Conservation (phyloP, 1,140 invertebrate genomes). For the Gonioctena quinquepunctata region DNA sequence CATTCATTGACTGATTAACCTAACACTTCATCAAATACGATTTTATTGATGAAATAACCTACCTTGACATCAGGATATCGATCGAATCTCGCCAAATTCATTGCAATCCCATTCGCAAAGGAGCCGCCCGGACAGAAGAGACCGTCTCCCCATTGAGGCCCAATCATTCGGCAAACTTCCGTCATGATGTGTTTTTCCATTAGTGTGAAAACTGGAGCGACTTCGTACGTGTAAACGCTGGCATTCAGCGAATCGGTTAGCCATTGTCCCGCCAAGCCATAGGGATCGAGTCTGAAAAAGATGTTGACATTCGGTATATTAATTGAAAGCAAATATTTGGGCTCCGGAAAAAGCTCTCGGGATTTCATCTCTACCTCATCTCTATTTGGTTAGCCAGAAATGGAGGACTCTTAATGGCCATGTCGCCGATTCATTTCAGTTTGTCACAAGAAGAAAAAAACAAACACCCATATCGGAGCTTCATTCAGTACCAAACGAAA, state of each 20-base stretch:
- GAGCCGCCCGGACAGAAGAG: slow-evolving; percentile 76
- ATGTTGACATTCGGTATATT: no score
- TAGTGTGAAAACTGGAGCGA: slow-evolving; percentile 63
- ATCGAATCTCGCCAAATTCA: slow-evolving; percentile 66
- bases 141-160: slow-evolving; percentile 61
- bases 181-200: slow-evolving; percentile 58
- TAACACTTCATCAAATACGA: no score
- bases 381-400: no score
- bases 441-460: no score
- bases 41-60: no score
- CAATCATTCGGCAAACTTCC: slow-evolving; percentile 61
- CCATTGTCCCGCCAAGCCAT: slow-evolving; percentile 62
- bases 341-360: no score
- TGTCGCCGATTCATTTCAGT: no score
- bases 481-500: no score
- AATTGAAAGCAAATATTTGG: neutral
- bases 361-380: neutral
- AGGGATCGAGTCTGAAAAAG: slow-evolving; percentile 57
- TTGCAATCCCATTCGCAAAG: slow-evolving; percentile 72
- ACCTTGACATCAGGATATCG: slow-evolving; percentile 64
- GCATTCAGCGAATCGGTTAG: slow-evolving; percentile 60
- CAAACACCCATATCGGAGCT: no score
- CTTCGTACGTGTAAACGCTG: slow-evolving; percentile 62
- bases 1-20: no score
- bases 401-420: no score